Evolutionary conservation across 2,113 vertebrate genomes (phyloP).

Genomic region (Rhinogobius similis): DNA sequence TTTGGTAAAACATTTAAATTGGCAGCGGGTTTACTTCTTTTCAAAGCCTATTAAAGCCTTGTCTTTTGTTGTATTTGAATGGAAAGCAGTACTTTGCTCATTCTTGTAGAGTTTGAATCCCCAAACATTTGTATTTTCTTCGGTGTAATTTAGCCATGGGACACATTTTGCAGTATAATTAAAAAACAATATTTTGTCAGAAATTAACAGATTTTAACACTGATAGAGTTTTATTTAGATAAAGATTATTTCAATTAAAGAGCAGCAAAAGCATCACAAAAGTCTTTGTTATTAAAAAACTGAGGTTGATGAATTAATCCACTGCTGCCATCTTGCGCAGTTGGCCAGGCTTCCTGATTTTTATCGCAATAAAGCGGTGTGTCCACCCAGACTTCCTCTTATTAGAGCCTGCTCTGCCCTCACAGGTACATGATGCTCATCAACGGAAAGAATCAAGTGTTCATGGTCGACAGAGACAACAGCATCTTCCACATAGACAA

Average conservation of each 20-base stretch:
- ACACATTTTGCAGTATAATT: no score
- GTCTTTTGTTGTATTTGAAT: constrained; percentile 12
- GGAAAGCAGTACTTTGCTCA: constrained; percentile 8
- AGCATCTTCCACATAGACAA: constrained; percentile 90
- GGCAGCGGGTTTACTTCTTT: constrained; percentile 19
- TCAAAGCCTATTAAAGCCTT: constrained; percentile 37
- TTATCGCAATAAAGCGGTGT: neutral
- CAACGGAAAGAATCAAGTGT: constrained; percentile 93
- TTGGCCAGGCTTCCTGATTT: neutral
- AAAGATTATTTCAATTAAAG: no score
- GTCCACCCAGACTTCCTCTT: neutral
- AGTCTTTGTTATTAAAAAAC: no score
- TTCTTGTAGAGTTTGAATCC: neutral
- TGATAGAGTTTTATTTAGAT: no score
- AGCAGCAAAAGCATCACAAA: no score
- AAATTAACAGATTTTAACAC: no score
- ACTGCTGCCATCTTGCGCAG: neutral
- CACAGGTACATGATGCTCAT: constrained; percentile 98
- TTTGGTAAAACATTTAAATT: constrained; percentile 26
- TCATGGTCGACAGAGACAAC: constrained; percentile 97
- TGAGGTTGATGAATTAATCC: neutral
- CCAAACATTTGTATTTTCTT: constrained; percentile 11
- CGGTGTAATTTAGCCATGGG: constrained; percentile 6
- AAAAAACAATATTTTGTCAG: neutral
- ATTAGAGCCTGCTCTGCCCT: constrained; percentile 20